Conservation (phyloP, 2,113 vertebrate species). For the Synchiropus splendidus region DNA sequence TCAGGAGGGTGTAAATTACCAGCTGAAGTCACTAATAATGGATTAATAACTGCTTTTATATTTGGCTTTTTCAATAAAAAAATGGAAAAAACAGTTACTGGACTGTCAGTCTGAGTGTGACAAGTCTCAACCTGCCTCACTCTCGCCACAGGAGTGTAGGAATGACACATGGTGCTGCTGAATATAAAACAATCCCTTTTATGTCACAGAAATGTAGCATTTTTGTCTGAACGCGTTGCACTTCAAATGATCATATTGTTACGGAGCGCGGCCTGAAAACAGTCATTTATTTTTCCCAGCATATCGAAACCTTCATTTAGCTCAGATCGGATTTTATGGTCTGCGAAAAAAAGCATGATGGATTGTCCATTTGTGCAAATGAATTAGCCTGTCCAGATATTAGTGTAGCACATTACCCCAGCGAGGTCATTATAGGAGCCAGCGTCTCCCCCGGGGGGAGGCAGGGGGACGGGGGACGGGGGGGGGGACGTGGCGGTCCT, state of each 20-base stretch:
- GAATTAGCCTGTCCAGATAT: conserved; percentile 44
- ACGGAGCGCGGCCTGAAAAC: conserved; percentile 32
- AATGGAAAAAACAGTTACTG: no score
- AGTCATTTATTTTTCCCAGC: conserved; percentile 28
- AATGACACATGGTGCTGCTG: no score
- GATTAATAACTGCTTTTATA: no score
- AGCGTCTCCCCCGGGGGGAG: conserved; percentile 20
- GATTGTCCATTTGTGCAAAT: conserved; percentile 52
- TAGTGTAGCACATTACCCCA: conserved; percentile 36
- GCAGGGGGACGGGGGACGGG: conserved; percentile 25
- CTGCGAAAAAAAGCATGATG: conserved; percentile 44
- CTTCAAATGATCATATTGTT: conserved; percentile 18
- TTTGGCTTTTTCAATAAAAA: no score
- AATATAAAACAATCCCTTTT: neutral
- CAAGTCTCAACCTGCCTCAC: no score
- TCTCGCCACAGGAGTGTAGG: no score
- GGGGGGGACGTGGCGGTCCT: conserved; percentile 34
- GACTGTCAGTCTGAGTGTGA: no score
- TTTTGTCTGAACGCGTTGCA: conserved; percentile 13
- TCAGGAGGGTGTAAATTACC: no score
- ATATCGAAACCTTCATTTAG: conserved; percentile 37
- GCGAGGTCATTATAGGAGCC: conserved; percentile 39
- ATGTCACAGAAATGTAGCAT: conserved; percentile 6
- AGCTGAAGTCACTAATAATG: no score
- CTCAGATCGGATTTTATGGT: conserved; percentile 30